Evolutionary conservation across 1,140 invertebrate genomes (phyloP).

Genomic region (Heliconius hewitsoni): DNA sequence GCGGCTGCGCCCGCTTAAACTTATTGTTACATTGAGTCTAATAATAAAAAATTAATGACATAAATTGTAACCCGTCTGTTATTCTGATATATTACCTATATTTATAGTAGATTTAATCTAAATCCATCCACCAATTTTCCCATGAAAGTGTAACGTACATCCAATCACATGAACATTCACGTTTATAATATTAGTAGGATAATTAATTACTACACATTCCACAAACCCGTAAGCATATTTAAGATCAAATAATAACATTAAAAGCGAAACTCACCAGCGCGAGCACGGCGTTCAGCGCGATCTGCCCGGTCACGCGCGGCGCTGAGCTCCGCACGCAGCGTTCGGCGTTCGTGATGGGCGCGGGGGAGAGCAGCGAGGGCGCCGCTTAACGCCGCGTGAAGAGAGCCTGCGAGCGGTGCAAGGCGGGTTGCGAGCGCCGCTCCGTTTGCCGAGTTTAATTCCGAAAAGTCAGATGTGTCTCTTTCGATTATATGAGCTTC

Average conservation of each 20-base stretch:
- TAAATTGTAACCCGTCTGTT: too few relatives aligned
- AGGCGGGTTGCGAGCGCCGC: constrained; percentile 49
- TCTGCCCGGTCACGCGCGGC: constrained; percentile 42
- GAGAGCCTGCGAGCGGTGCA: constrained; percentile 36
- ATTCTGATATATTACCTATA: too few relatives aligned
- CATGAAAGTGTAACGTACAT: too few relatives aligned
- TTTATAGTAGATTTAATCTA: too few relatives aligned
- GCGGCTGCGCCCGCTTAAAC: too few relatives aligned
- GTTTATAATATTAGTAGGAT: too few relatives aligned
- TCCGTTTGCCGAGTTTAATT: background rate
- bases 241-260: background rate
- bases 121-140: too few relatives aligned
- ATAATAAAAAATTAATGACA: too few relatives aligned
- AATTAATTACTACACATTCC: too few relatives aligned
- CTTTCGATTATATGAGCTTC: background rate
- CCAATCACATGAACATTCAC: too few relatives aligned
- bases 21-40: too few relatives aligned
- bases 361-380: constrained; percentile 46
- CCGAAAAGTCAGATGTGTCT: background rate
- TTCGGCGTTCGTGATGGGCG: constrained; percentile 37
- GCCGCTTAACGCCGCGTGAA: constrained; percentile 47
- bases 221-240: too few relatives aligned
- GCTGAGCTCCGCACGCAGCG: constrained; percentile 45
- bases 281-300: background rate
- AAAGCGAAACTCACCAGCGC: background rate